These are phyloP conservation scores for Dugesia japonica DNA, from an alignment of 2,888 invertebrate genomes.

Conservation along the genomic window DNA sequence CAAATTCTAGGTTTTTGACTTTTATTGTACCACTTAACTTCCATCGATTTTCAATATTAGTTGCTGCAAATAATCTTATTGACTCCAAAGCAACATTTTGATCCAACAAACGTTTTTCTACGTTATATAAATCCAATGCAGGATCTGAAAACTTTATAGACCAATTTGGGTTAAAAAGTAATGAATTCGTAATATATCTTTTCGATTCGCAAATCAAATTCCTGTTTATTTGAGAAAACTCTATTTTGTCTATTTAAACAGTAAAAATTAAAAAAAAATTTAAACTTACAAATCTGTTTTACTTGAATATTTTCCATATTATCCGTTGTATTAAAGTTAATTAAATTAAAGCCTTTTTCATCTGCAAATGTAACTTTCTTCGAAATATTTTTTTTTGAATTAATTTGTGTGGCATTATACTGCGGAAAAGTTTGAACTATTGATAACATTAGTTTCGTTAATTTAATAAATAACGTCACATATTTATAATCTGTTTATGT, in stretches of 20 bases:
- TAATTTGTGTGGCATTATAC: no score
- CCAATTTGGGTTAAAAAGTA: not conserved
- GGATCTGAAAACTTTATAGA: not conserved
- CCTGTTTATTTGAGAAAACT: no score
- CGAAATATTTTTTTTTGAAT: not conserved
- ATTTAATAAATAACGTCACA: not conserved
- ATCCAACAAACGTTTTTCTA: not conserved
- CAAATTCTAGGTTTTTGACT: constrained; percentile 73
- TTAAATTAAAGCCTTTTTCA: not conserved
- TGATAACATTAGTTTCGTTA: not conserved
- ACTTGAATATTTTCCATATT: not conserved
- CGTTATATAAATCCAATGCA: not conserved
- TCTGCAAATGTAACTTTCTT: not conserved
- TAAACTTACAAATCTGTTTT: not conserved
- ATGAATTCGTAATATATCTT: no score
- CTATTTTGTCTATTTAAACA: no score
- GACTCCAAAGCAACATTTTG: not conserved
- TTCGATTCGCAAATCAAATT: no score
- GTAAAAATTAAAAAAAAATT: not conserved
- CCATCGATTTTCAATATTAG: not conserved
- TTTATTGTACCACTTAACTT: constrained; percentile 56
- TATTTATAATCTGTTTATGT: not conserved
- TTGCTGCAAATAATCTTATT: not conserved
- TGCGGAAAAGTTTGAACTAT: no score
- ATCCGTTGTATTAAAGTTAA: not conserved